A percentile compares a stretch with the other conserved stretches of the same genome.
phyloP scores from a whole-genome alignment of 2,113 vertebrate genomes.

The Spermophilus dauricus region DNA sequence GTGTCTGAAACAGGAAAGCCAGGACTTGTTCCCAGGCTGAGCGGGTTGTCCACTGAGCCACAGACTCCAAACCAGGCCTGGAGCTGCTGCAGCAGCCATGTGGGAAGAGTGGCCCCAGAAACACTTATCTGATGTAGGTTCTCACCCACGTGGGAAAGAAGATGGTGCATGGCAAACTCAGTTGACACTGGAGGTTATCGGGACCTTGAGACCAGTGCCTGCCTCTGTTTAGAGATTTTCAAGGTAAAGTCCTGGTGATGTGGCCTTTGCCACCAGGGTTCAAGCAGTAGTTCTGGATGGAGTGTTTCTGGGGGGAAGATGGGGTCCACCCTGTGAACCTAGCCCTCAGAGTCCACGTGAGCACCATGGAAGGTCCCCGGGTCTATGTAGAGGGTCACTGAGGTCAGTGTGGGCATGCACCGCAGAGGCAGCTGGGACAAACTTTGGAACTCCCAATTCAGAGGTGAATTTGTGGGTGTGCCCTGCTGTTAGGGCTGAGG shows the following conservation, averaged over 20 bases:
- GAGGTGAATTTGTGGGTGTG: no score
- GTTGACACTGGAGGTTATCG: background rate
- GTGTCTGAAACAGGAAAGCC: background rate
- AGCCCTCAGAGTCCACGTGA: background rate
- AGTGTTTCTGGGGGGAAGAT: background rate
- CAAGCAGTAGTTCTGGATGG: background rate
- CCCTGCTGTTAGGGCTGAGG: background rate
- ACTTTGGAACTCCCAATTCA: no score
- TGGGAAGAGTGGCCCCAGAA: background rate
- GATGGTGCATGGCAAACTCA: background rate
- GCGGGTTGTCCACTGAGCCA: accelerated
- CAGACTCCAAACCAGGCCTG: background rate
- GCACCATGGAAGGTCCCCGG: background rate
- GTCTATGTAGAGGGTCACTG: background rate
- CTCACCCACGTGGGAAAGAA: background rate
- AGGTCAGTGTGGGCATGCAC: background rate
- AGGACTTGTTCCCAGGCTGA: background rate
- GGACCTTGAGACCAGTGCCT: background rate
- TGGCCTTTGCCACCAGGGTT: background rate
- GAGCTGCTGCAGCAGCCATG: background rate
- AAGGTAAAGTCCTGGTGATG: background rate
- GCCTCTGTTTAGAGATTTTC: background rate
- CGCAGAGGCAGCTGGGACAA: background rate
- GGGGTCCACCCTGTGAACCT: background rate
- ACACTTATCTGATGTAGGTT: background rate